Evolutionary conservation across 2,113 vertebrate genomes (phyloP), one percentile per base, ranked within the genome.

Genomic region (Tachuris rubrigastra): DNA sequence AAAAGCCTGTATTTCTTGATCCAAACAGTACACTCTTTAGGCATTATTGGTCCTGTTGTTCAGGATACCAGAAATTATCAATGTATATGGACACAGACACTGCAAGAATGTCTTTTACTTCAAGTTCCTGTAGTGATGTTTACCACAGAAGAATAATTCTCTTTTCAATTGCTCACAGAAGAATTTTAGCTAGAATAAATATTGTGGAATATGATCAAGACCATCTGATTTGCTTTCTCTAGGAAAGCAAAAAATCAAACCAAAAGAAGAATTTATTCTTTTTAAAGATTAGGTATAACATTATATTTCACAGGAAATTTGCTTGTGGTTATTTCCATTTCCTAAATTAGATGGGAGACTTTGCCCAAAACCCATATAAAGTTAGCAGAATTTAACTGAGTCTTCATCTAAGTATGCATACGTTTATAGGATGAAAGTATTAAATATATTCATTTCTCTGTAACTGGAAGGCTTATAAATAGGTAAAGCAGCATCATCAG

Each of bases 341-440:
- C 67, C 74, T 97, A 52, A 68, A 75, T 92, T 93, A 87, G 60
- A 89, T 90, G 66, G 41, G 49, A 94, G 69, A n/a, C 13, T 56
- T 94, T 72, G 42, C 12, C 33, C 37, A 59, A 80, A 96, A 81
- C 77, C 39, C 52, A 41, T 76, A 71, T 24, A 68, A 85, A 94
- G 63, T 95, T 91, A 90, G n/a, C 71, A 95, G 94, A 95, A 96
- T 95, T 93, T 85, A 96, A 65, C 80, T 66, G 78, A 93, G 67
- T 94, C 76, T 93, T 84, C 53, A 16, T 22, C 6, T 60, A 68
- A 65, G 7, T n/a, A 18, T 60, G 5, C 18, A 9, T 52, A 49
- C 24, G 87, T 87, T 17, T 31, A 24, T 69, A 30, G 22, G 21
- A 60, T 83, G 3, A 21, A 84, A 55, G 10, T 62, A 62, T 85